Evolutionary conservation across 2,888 invertebrate species (phyloP).

Genomic region (Junonia oenone): DNA sequence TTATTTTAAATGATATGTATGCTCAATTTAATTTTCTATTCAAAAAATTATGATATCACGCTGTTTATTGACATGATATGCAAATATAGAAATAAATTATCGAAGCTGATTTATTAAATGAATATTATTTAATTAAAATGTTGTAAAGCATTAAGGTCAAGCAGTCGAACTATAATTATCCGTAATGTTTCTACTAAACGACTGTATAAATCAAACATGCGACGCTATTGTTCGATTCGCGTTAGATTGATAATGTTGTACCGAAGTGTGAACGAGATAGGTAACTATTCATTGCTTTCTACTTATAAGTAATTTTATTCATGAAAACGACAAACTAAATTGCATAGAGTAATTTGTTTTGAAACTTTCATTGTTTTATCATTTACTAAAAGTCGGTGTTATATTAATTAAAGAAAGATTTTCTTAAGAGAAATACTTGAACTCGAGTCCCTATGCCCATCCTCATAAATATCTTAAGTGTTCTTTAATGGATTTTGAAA

Average conservation of each 20-base stretch:
- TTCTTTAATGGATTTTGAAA: background rate
- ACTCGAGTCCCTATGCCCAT: background rate
- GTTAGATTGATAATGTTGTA: slow-evolving; percentile 77
- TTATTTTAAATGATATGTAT: background rate
- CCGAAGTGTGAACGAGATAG: slow-evolving; percentile 76
- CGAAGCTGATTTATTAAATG: background rate
- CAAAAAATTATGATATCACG: background rate
- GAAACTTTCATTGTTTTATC: too few species aligned
- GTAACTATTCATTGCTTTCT: slow-evolving; percentile 68
- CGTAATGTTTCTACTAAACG: slow-evolving; percentile 79
- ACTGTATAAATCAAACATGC: slow-evolving; percentile 79
- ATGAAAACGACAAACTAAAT: slow-evolving; percentile 28
- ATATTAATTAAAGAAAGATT: background rate
- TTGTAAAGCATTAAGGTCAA: slow-evolving; percentile 50
- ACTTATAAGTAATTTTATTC: slow-evolving; percentile 50
- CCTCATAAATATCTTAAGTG: background rate
- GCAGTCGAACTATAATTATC: slow-evolving; percentile 70
- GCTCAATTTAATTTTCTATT: background rate
- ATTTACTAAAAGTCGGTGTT: too few species aligned
- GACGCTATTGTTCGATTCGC: slow-evolving; percentile 78
- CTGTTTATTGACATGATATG: slow-evolving; percentile 38
- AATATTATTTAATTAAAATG: slow-evolving; percentile 18
- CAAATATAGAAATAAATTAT: background rate
- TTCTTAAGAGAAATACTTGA: background rate
- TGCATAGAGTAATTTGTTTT: background rate